Evolutionary conservation across 1,140 invertebrate genomes (phyloP), one percentile per base, ranked within the genome.

Genomic region (Nephila pilipes): DNA sequence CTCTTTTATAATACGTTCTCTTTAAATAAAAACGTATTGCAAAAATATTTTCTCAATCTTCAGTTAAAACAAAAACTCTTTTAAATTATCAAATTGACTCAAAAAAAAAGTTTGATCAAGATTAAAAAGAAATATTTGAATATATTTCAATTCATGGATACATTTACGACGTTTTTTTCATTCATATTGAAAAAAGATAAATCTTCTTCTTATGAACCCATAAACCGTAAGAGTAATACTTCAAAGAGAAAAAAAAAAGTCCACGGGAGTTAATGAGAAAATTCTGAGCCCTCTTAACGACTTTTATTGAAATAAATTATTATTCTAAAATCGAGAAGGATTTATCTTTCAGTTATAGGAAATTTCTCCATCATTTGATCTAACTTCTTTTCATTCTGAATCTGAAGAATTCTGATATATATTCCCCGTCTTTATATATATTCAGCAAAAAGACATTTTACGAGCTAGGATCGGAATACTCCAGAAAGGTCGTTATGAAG

Each of bases 261-360:
- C n/a, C 38, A 22, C 10, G 2, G 29, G 65, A 69, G 36, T 60
- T 85, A 85, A 85, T 85, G 83, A 85, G 79, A 38, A 85, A 85
- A 85, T 46, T 60, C 32, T 32, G 29, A 60, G 58, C 29, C 32
- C 18, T 32, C 83, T 85, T 85, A 58, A 85, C 54, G 54, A 60
- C 83, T 22, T 85, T 85, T 60, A 85, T 85, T 85, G 83, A 85
- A 85, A 85, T 85, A 85, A 85, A 85, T 85, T 85, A 60, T 85
- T 58, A 85, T 85, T 85, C 57, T 32, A 58, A 36, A 60, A 85
- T 85, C 54, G 57, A 85, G 29, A 60, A 60, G 54, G 46, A 60
- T 85, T 85, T 85, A 85, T 85, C 83, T 58, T 58, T 58, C 83
- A 60, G 83, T 85, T 85, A 85, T 85, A 85, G 54, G 83, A 85